These are phyloP conservation scores for Idaea dimidiata DNA, from an alignment of 2,888 invertebrate species.

Conservation along the genomic window DNA sequence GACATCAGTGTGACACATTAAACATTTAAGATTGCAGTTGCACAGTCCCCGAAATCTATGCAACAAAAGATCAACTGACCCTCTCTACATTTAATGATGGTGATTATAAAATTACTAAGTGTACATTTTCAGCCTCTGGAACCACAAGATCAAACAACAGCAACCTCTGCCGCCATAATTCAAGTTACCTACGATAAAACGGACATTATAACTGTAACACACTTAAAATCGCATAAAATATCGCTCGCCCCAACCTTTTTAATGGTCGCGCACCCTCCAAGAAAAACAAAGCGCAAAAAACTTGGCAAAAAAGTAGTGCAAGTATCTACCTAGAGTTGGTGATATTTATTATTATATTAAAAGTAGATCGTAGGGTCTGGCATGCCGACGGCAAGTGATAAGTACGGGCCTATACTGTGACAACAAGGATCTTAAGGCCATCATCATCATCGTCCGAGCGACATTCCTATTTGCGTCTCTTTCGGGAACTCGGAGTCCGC, in stretches of 20 bases:
- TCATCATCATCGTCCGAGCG: too few species aligned
- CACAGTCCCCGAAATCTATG: too few species aligned
- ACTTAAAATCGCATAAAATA: constrained; percentile 80
- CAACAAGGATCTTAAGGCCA: background rate
- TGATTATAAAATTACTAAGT: too few species aligned
- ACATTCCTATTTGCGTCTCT: too few species aligned
- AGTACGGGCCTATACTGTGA: background rate
- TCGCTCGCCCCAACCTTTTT: constrained; percentile 73
- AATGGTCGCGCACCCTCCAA: constrained; percentile 69
- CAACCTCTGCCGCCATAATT: constrained; percentile 47
- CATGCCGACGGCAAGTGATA: constrained; percentile 60
- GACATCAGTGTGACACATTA: too few species aligned
- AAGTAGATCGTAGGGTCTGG: constrained; percentile 65
- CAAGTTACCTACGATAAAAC: constrained; percentile 56
- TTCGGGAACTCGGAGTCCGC: too few species aligned
- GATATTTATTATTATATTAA: constrained; percentile 79
- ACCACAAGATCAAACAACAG: constrained; percentile 23
- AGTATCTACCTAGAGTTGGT: constrained; percentile 29
- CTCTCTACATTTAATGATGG: too few species aligned
- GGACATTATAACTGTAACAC: constrained; percentile 70
- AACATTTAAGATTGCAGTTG: too few species aligned
- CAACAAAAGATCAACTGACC: too few species aligned
- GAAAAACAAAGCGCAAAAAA: constrained; percentile 70
- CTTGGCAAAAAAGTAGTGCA: constrained; percentile 69
- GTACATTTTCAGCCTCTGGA: background rate